Evolutionary conservation across 2,888 invertebrate genomes (phyloP), one percentile per base, ranked within the genome.

Genomic region (Stenolophus ochropezus): DNA sequence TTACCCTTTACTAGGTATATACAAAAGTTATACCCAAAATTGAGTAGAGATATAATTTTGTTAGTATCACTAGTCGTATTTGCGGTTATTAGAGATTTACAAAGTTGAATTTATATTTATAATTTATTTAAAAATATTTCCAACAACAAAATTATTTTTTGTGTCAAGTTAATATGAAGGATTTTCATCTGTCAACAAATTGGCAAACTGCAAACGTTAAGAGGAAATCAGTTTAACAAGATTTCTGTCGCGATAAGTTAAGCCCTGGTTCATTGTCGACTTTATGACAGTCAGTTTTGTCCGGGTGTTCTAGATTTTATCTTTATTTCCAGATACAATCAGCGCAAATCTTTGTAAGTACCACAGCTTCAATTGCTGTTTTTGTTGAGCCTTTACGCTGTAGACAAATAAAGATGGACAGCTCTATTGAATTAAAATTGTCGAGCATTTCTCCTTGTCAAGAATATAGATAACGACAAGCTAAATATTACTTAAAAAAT

Each of bases 251-350:
- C 18, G 65, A 69, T 69, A 69, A 69, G 65, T 69, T 69, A 69
- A 69, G 27, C 33, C 33, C 20, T 69, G 65, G 65, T 33, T 69
- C 18, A 69, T 27, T 16, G 27, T 33, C 65, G 65, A 69, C 65
- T 69, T 69, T 69, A 27, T 69, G 65, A 33, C 65, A 69, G 61
- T 61, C 5, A 27, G 42, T 69, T 69, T 33, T 6, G 42, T 33
- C 65, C 65, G 65, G 65, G 65, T 69, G 65, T 69, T 69, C 27
- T 33, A 69, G 65, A 69, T 69, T 69, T 33, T 69, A 69, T 69
- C 65, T 33, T 33, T 14, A 69, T 33, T 69, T 69, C 18, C 33
- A 69, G 65, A 69, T 69, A 69, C 33, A 27, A 69, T 69, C 65
- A 33, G 42, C 8, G 42, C 33, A 69, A 69, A 69, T 69, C 65